phyloP scores from a whole-genome alignment of 1,140 invertebrate genomes.

The Penaeus japonicus region DNA sequence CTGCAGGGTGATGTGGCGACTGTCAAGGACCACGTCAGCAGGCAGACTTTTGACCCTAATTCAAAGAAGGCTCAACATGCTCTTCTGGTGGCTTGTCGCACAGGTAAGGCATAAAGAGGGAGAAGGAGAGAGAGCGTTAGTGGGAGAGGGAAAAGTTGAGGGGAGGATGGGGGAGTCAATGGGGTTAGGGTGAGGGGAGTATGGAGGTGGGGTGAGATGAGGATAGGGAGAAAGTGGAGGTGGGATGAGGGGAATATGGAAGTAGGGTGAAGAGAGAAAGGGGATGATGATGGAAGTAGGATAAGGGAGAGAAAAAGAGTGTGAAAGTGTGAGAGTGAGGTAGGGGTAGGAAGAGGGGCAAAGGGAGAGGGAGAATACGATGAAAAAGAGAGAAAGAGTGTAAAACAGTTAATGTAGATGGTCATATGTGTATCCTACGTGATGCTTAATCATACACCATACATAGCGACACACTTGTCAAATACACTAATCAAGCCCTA shows the following conservation, averaged over 20 bases:
- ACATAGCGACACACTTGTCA: no score
- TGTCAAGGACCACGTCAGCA: slow-evolving; percentile 33
- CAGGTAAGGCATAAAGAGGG: background rate
- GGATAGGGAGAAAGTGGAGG: no score
- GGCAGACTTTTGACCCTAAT: slow-evolving; percentile 51
- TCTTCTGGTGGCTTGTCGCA: slow-evolving; percentile 51
- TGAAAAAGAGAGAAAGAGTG: background rate
- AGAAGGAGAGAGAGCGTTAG: background rate
- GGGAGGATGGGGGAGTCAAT: background rate
- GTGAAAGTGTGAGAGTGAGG: no score
- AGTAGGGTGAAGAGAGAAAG: no score
- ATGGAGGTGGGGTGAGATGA: background rate
- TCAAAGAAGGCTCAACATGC: slow-evolving; percentile 57
- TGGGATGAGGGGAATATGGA: no score
- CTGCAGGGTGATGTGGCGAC: slow-evolving; percentile 40
- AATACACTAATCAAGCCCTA: no score
- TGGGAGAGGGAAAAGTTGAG: background rate
- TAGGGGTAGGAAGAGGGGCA: no score
- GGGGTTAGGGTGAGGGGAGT: background rate
- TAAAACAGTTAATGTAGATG: background rate
- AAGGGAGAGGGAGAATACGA: background rate
- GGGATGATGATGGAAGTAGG: no score
- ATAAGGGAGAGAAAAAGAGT: no score
- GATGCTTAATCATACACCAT: background rate
- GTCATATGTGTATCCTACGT: background rate